Base-by-base conservation (phyloP, 30 jellyfish, hydroid and myxozoan genomes). In the Nemopilema nomurai region DNA sequence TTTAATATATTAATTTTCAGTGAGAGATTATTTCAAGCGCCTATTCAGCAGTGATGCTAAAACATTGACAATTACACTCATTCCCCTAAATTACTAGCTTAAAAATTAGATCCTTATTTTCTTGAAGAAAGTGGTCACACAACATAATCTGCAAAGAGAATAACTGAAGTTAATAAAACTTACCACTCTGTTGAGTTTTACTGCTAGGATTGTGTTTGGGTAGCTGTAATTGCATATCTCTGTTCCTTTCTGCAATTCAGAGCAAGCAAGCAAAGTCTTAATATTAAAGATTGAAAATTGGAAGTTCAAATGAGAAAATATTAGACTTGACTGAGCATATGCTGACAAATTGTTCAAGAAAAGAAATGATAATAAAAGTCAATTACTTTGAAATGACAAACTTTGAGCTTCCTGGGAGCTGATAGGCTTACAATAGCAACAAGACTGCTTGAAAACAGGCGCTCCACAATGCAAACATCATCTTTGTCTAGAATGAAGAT, bases 171-270 rank as follows among this genome's bases (percentile, higher is more conserved):
- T 21, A 51, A 3, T 30, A 16, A 31, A n/a, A 79, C 94, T 26
- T 76, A 94, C 99, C 97, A 94, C 95, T 71, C 99, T 71, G 90
- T 94, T 94, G 64, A 94, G 83, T 52, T 96, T 97, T 27, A 94
- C 99, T 76, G 99, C 96, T 17, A 94, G 94, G 18, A 94, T 94
- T 1, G 99, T 94, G 79, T 94, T 94, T 81, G 99, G 99, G 71
- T 94, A 94, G 51, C 99, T 94, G 92, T 94, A 94, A 87, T 94
- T 94, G 96, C 99, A 94, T 84, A 94, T 94, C 69, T 94, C 99
- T 30, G 99, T 94, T 41, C 97, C 99, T 94, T 94, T 94, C 99
- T 94, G 81, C 8, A 88, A 62, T 50, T 23, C 22, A 51, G 77
- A 18, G 41, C 0, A 51, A 41, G 57, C 6, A 41, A 41, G 57